Base-by-base conservation (phyloP, 92 coral and sea anemone species). In the Porites evermanni region DNA sequence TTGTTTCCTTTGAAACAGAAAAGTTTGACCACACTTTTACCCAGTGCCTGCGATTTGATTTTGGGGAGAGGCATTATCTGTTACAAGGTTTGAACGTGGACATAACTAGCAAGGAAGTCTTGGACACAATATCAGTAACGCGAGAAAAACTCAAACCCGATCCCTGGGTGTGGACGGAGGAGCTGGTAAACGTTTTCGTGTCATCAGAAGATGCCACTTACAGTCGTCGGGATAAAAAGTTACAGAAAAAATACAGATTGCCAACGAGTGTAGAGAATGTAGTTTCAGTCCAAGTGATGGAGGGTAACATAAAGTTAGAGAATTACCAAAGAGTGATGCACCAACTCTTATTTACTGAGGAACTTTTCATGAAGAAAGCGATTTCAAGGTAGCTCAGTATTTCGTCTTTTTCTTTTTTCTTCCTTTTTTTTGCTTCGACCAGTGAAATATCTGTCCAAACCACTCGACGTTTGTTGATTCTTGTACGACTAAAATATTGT, bases 311-410 rank as follows among this genome's bases (percentile, higher is more conserved):
- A 14, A 85, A 75, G 9, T 73, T 74, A 29, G 87, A 81, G 20
- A 91, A 89, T 72, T 93, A 93, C 83, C 54, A 86, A 70, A 66
- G 84, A 54, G 88, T 86, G 17, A 89, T 91, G 91, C 96, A 93
- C 58, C 90, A 91, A 44, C 80, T 93, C 16, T 69, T 93, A 71
- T 93, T 88, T 81, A 60, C 85, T 51, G 96, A 93, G 84, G 96
- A 93, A 84, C 82, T 78, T 20, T 85, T 80, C 79, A 90, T 88
- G 85, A 88, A 87, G 38, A 64, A 80, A 74, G 88, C 89, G 29
- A 88, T 93, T 63, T 86, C 90, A 19, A 93, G 96, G 95, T 93
- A 70, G 13, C 29, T 50, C 7, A 8, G 47, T 32, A 8, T 19
- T 24, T 63, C 10, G 20, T 12, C 11, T 53, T 8, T 53, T 8